Evolutionary conservation across 2,888 invertebrate species (phyloP), one percentile per base, ranked within the genome.

Genomic region (Lepas anatifera): DNA sequence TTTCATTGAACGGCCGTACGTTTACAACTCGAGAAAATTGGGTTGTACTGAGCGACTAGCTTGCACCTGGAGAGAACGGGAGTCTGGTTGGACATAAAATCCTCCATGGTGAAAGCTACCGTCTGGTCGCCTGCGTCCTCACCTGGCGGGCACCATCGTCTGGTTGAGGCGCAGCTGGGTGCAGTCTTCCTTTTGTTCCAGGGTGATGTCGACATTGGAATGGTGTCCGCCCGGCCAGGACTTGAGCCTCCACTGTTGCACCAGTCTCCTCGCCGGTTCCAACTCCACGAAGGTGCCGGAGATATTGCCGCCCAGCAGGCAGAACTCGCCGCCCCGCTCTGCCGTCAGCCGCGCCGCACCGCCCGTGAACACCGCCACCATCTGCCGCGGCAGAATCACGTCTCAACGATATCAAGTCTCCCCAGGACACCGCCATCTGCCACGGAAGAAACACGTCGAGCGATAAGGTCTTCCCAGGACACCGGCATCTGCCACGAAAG

Each of bases 221-320:
- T 85, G 92, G 81, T 97, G 95, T 48, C 89, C 92, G 0, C 84
- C 85, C 0, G 97, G 95, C 96, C 98, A 99, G 73, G 89, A 89
- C 81, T 94, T 96, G 78, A 92, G 88, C 77, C 98, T 85, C 99
- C 99, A 99, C 75, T 85, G 86, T 81, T 95, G 91, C 1, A 87
- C 86, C 70, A 99, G 91, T 81, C 87, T 90, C 79, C 90, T 87
- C 48, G 87, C 86, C 0, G 92, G 91, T 16, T 43, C 73, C 70
- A 69, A 29, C 67, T 69, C 37, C 32, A 25, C 6, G 58, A 66
- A 66, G 29, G 39, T 35, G 48, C 48, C 64, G 48, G 29, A 58
- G 43, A 52, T 52, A n/a, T 66, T 95, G 22, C 96, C 97, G 69
- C 91, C 92, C 78, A 97, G 95, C 4, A 98, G 81, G 11, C 89